Conservation (phyloP, 2,888 invertebrate species). For the Sympetrum striolatum region DNA sequence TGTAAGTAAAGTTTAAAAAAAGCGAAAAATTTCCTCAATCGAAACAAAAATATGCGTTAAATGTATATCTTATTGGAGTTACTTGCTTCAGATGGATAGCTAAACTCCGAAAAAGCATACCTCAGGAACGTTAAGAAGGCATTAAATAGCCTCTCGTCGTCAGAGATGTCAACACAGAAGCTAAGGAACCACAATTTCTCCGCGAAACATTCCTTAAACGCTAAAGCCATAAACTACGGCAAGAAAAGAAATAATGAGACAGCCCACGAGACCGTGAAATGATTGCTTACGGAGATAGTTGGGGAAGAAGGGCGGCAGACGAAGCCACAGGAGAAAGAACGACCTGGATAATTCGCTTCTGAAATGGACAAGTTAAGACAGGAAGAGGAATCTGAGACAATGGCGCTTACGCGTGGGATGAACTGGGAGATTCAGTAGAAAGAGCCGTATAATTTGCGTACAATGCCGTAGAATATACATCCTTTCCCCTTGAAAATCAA, state of each 20-base stretch:
- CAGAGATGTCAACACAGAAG: not conserved
- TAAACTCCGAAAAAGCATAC: too few species aligned
- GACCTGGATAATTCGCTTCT: not conserved
- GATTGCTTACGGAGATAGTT: not conserved
- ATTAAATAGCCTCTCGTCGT: too few species aligned
- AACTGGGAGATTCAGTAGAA: too few species aligned
- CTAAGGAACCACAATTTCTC: not conserved
- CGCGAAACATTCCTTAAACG: not conserved
- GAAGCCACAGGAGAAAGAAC: not conserved
- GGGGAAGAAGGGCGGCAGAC: not conserved
- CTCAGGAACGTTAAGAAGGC: too few species aligned
- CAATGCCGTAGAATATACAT: too few species aligned
- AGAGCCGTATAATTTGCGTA: not conserved
- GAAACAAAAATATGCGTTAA: too few species aligned
- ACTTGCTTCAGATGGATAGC: too few species aligned
- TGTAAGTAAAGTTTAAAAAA: too few species aligned
- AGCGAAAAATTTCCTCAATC: too few species aligned
- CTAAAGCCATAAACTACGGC: not conserved
- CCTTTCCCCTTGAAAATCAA: too few species aligned
- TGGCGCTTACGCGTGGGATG: too few species aligned
- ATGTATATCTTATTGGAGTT: too few species aligned
- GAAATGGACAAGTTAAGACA: not conserved
- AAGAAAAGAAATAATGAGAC: not conserved
- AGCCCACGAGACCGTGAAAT: not conserved
- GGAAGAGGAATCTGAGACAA: not conserved